phyloP scores from a whole-genome alignment of 2,888 invertebrate genomes.

The Metopia argyrocephala region DNA sequence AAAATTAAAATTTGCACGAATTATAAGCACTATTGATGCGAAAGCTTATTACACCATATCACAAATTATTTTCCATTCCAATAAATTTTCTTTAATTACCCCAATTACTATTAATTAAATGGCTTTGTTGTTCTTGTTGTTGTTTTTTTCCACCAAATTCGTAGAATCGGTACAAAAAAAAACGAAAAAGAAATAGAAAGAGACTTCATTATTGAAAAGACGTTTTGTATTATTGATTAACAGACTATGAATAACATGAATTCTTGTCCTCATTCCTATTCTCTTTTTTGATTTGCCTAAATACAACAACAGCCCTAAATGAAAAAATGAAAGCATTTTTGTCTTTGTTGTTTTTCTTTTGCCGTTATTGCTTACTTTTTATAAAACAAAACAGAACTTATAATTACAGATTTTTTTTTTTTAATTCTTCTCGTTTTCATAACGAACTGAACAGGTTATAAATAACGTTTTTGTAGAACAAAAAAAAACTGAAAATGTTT shows the following conservation, averaged over 20 bases:
- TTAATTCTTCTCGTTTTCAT: neutral
- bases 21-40: too few relatives aligned
- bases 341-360: neutral
- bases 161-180: neutral
- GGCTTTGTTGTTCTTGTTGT: neutral
- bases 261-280: slow-evolving; percentile 10
- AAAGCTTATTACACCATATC: too few relatives aligned
- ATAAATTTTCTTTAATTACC: neutral
- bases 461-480: neutral
- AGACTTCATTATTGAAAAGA: neutral
- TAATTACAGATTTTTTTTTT: slow-evolving; percentile 13
- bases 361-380: neutral
- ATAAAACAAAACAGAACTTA: slow-evolving; percentile 7
- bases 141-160: neutral
- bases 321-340: neutral
- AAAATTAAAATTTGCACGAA: too few relatives aligned
- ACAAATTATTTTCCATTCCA: neutral
- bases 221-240: slow-evolving; percentile 10
- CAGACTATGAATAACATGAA: slow-evolving; percentile 29
- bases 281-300: slow-evolving; percentile 14
- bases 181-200: neutral
- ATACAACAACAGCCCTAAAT: neutral
- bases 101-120: neutral
- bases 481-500: neutral
- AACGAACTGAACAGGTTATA: slow-evolving; percentile 20